A percentile compares a stretch with the other conserved stretches of the same genome.
phyloP scores from a whole-genome alignment of 2,113 vertebrate genomes.

The Balaeniceps rex region DNA sequence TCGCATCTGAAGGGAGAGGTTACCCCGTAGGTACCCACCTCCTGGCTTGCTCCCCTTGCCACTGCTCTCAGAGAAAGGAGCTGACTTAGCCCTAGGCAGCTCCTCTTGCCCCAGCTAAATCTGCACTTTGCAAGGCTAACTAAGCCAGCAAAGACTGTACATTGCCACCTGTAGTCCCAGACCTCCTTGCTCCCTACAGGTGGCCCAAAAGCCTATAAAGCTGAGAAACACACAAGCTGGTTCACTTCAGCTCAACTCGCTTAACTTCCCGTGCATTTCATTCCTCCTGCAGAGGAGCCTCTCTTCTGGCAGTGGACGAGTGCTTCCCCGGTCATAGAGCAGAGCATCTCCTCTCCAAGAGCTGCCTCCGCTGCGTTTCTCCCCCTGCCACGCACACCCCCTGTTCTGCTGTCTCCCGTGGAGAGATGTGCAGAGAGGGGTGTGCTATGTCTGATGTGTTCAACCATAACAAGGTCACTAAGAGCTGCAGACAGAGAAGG shows the following conservation, averaged over 20 bases:
- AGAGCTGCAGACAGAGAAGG: not conserved
- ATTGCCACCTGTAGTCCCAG: not conserved
- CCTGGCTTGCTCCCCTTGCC: not conserved
- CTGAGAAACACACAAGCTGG: not conserved
- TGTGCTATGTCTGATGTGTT: not conserved
- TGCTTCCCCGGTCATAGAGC: not conserved
- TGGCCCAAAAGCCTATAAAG: not conserved
- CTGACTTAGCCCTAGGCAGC: not conserved
- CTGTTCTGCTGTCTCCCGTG: not conserved
- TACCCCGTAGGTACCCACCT: not conserved
- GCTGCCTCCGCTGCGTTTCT: accelerated
- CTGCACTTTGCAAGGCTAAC: not conserved
- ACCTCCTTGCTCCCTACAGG: not conserved
- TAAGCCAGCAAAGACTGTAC: not conserved
- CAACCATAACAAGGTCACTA: not conserved
- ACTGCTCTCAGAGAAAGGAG: not conserved
- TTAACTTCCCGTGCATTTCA: not conserved
- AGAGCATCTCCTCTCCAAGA: not conserved
- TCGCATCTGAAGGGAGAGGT: not conserved
- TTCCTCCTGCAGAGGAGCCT: not conserved
- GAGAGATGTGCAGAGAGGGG: not conserved
- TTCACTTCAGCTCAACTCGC: not conserved
- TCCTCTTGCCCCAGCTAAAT: not conserved
- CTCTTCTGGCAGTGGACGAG: not conserved
- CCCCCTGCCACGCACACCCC: not conserved